phyloP scores from a whole-genome alignment of 35 echinoderm and acorn worm species.

The Antedon bifida region DNA sequence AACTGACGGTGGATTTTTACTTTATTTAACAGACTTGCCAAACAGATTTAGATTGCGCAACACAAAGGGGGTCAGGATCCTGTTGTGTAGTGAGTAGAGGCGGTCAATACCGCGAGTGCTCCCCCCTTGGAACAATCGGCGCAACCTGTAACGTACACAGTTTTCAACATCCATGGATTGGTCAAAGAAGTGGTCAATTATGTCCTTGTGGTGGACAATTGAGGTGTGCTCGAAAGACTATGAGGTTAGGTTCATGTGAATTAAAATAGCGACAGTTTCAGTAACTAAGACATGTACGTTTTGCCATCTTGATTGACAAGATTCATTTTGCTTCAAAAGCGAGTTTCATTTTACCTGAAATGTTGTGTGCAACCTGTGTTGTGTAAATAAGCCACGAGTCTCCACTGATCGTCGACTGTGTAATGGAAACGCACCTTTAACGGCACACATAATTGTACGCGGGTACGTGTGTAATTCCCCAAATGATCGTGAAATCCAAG shows the following conservation, averaged over 20 bases:
- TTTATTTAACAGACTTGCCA: slow-evolving; percentile 29
- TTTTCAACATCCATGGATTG: slow-evolving; percentile 16
- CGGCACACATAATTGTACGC: no score
- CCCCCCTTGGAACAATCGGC: slow-evolving; percentile 18
- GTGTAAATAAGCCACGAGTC: neutral
- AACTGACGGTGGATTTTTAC: no score
- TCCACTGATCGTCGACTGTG: no score
- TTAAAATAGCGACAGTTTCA: neutral
- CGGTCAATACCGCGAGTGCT: slow-evolving; percentile 20
- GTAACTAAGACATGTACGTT: no score
- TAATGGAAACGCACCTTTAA: no score
- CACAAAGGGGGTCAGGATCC: neutral
- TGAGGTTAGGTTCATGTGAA: slow-evolving; percentile 2
- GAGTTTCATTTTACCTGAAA: neutral
- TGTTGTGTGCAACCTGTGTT: neutral
- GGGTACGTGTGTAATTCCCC: no score
- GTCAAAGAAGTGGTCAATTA: slow-evolving; percentile 17
- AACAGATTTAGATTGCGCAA: slow-evolving; percentile 30
- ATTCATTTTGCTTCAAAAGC: slow-evolving; percentile 5
- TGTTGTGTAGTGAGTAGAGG: slow-evolving; percentile 22
- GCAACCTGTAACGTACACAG: slow-evolving; percentile 29
- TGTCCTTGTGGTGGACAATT: slow-evolving; percentile 28
- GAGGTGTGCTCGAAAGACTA: slow-evolving; percentile 1
- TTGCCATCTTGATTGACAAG: slow-evolving; percentile 5
- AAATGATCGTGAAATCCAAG: no score